These are phyloP conservation scores for Tromatobia lineatoria DNA, from an alignment of 2,888 invertebrate species.

Conservation along the genomic window DNA sequence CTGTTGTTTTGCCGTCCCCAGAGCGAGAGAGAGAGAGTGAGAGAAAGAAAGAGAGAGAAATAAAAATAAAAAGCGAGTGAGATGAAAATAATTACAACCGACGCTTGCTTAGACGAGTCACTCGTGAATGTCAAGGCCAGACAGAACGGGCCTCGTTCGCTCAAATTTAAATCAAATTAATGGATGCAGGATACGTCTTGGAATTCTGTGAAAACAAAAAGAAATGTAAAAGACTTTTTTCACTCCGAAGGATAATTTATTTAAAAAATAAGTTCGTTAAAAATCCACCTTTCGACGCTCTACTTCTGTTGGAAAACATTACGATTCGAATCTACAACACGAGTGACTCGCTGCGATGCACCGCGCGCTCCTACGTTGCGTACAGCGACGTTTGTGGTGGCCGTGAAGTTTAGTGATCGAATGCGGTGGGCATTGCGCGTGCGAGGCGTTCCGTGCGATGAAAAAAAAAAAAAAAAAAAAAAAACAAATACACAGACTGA, in stretches of 20 bases:
- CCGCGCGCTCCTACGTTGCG: conserved; percentile 3
- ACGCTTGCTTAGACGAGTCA: conserved; percentile 27
- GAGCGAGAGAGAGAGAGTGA: conserved; percentile 50
- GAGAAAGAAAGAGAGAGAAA: conserved; percentile 59
- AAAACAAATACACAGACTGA: conserved; percentile 30
- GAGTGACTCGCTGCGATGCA: conserved; percentile 31
- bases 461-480: background rate
- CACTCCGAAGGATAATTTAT: background rate
- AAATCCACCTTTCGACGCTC: background rate
- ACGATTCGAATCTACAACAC: conserved; percentile 13
- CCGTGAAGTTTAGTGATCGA: conserved; percentile 34
- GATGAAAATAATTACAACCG: conserved; percentile 53
- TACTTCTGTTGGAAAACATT: background rate
- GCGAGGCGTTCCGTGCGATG: background rate
- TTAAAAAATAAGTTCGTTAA: background rate
- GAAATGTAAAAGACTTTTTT: background rate
- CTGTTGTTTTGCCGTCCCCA: conserved; percentile 84
- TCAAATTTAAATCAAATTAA: conserved; percentile 35
- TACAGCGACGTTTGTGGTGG: conserved; percentile 23
- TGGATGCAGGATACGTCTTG: conserved; percentile 29
- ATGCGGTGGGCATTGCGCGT: conserved; percentile 34
- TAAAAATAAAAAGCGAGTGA: conserved; percentile 45
- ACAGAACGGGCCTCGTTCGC: conserved; percentile 36
- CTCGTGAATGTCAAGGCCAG: conserved; percentile 16
- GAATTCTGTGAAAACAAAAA: background rate